Evolutionary conservation across 53 echinoderm and acorn worm species (phyloP).

Genomic region (Mesocentrotus franciscanus): DNA sequence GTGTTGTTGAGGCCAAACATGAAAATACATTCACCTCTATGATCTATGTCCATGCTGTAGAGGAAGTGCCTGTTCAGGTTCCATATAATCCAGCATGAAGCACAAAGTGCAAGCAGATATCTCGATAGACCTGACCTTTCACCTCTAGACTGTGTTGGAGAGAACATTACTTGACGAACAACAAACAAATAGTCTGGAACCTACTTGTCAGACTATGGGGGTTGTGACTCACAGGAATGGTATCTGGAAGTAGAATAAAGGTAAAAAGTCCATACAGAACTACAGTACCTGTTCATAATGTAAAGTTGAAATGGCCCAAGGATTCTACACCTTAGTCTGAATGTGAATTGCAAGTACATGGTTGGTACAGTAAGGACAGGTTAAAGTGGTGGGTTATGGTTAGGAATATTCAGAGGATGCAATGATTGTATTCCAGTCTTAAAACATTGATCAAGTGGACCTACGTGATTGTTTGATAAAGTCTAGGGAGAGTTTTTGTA

Average conservation of each 20-base stretch:
- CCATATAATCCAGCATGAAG: neutral
- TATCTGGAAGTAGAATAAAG: neutral
- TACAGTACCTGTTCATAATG: constrained; percentile 9
- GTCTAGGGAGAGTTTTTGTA: too few relatives aligned
- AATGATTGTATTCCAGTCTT: too few relatives aligned
- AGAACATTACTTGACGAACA: constrained; percentile 20
- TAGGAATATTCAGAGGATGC: too few relatives aligned
- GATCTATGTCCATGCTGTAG: neutral
- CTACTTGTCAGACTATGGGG: constrained; percentile 40
- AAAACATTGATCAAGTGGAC: too few relatives aligned
- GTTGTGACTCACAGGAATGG: neutral
- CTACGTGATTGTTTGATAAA: too few relatives aligned
- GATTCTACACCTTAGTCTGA: neutral
- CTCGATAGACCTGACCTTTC: constrained; percentile 27
- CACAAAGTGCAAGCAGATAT: constrained; percentile 37
- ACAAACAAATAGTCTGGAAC: constrained; percentile 31
- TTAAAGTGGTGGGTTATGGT: too few relatives aligned
- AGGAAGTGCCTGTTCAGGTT: constrained; percentile 20
- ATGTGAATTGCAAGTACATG: neutral
- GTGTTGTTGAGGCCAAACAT: neutral
- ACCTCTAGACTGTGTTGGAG: neutral
- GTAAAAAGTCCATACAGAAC: neutral
- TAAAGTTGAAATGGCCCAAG: neutral
- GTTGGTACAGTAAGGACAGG: neutral
- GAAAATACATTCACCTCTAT: neutral